Evolutionary conservation across 2,888 invertebrate species (phyloP).

Genomic region (Sphecodes monilicornis): DNA sequence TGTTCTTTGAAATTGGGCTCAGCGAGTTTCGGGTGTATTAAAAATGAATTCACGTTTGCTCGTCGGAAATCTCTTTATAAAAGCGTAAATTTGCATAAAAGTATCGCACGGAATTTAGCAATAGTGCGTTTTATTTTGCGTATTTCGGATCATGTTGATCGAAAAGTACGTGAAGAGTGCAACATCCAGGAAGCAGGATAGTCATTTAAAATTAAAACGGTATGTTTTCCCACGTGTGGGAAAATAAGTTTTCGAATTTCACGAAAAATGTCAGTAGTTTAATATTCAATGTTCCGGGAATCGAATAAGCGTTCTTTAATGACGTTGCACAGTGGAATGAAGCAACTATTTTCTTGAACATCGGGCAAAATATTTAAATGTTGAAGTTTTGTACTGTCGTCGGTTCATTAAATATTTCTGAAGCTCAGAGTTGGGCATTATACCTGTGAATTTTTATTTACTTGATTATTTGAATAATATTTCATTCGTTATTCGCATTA

Average conservation of each 20-base stretch:
- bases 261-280: neutral
- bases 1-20: slow-evolving; percentile 1
- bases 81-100: neutral
- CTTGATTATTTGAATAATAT: no score
- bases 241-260: neutral
- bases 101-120: neutral
- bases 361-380: no score
- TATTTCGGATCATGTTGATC: neutral
- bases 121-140: neutral
- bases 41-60: slow-evolving; percentile 1
- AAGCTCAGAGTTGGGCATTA: no score
- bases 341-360: no score
- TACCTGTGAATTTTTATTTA: no score
- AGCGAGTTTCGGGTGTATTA: neutral
- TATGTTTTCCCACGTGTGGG: neutral
- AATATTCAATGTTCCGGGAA: neutral
- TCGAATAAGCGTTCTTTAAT: slow-evolving; percentile 7
- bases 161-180: neutral
- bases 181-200: neutral
- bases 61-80: slow-evolving; percentile 8
- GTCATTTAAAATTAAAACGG: neutral
- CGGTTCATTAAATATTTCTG: no score
- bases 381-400: no score
- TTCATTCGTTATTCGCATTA: no score
- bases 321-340: no score